Evolutionary conservation across 2,797 vertebrate genomes (phyloP), one percentile per base, ranked within the genome.

Genomic region (Sebastes vulpes): DNA sequence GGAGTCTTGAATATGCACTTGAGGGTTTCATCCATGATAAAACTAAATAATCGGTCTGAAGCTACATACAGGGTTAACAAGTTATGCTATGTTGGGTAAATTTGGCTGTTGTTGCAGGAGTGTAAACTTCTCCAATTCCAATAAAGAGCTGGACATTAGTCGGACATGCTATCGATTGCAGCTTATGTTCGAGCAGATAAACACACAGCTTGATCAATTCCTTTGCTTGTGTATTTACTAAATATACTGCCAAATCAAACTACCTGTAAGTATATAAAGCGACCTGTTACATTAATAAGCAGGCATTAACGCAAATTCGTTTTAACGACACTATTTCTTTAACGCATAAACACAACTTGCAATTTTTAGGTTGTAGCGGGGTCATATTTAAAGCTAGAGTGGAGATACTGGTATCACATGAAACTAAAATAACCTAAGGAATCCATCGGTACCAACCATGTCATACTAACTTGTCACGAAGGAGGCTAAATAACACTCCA

Each of bases 401-500:
- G 16, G 0, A 7, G 16, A 46, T 46, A 46, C 6, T 46, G 16
- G 16, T 0, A 16, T 0, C 38, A 16, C 0, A 42, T 16, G 12
- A 0, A 42, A 42, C 38, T 7, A 16, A 18, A 42, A 38, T 0
- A 42, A 42, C 0, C 5, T 16, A 7, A 46, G 38, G 0, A 46
- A 46, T 18, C 42, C 42, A n/a, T n/a, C 1, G 16, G 16, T 46
- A 46, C 42, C 42, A 46, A 46, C 42, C 3, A 48, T 8, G 6
- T 48, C 16, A 48, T 48, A 18, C 42, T 48, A 48, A 8, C 42
- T 4, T 4, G 42, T 46, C 6, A 0, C 0, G 16, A 48, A 48
- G 42, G 42, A 48, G 42, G 16, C 0, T 48, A 4, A 4, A 48
- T 48, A 46, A 48, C 42, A 0, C 16, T n/a, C 16, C 0, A 0